These are phyloP conservation scores for Spinus pinus DNA, from an alignment of 2,797 vertebrate species.

Conservation along the genomic window DNA sequence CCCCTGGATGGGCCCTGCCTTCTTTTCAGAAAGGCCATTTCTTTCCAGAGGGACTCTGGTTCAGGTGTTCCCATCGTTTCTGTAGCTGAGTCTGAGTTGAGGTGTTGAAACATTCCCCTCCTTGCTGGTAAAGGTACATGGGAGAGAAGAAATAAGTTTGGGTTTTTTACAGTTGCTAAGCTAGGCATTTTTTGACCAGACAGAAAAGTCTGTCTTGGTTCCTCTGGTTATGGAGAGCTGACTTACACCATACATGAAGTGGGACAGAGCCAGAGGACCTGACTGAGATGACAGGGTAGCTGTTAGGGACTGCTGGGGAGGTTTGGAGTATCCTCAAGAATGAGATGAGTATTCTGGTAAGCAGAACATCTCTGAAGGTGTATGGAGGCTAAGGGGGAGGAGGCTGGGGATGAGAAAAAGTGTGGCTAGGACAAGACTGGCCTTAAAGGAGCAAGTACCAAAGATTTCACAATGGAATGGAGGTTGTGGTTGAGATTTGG, in stretches of 20 bases:
- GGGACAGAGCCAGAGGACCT: not conserved
- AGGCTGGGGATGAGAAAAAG: not conserved
- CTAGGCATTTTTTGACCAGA: not conserved
- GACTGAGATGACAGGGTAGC: not conserved
- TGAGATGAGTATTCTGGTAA: not conserved
- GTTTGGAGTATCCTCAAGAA: not conserved
- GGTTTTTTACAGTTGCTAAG: not conserved
- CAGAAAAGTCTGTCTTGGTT: not conserved
- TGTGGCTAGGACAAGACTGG: not conserved
- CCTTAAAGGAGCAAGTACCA: not conserved
- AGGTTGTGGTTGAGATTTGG: not conserved
- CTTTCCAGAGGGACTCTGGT: not conserved
- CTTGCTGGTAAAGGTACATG: not conserved
- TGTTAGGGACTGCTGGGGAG: not conserved
- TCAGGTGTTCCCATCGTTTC: not conserved
- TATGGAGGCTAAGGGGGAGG: rapidly evolving
- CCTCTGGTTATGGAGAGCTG: not conserved
- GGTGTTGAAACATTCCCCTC: not conserved
- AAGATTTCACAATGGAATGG: not conserved
- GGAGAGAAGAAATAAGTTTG: not conserved
- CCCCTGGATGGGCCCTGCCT: not conserved
- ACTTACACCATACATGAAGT: not conserved
- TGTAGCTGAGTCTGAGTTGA: not conserved
- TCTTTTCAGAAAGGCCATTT: not conserved
- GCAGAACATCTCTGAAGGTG: not conserved